These are phyloP conservation scores for Dascillus cervinus DNA, from an alignment of 2,888 invertebrate species.

Conservation along the genomic window DNA sequence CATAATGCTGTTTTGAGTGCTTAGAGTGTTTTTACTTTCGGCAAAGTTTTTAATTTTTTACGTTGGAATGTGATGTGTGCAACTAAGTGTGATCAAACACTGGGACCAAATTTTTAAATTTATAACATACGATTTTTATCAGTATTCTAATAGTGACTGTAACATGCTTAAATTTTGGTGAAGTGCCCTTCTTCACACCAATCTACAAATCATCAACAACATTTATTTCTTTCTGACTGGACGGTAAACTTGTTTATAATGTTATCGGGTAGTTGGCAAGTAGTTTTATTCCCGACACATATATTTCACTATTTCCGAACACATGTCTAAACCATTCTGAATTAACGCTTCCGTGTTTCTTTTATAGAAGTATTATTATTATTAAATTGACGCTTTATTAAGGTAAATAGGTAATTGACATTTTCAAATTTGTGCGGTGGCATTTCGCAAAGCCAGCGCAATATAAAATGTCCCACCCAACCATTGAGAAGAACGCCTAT, in stretches of 20 bases:
- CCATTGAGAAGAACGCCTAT: not conserved
- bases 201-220: constrained; percentile 7
- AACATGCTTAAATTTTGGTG: constrained; percentile 11
- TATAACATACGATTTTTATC: too few species aligned
- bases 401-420: constrained; percentile 2
- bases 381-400: constrained; percentile 1
- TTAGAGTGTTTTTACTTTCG: constrained; percentile 16
- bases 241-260: constrained; percentile 13
- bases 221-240: constrained; percentile 9
- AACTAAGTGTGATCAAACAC: constrained; percentile 8
- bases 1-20: constrained; percentile 24
- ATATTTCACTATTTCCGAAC: too few species aligned
- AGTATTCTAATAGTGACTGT: too few species aligned
- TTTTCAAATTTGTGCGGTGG: constrained; percentile 2
- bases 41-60: constrained; percentile 5
- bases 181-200: constrained; percentile 4
- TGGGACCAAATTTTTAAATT: constrained; percentile 9
- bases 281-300: too few species aligned
- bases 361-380: too few species aligned
- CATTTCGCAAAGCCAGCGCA: not conserved
- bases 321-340: too few species aligned
- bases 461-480: not conserved
- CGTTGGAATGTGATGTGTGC: constrained; percentile 12
- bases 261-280: constrained; percentile 1
- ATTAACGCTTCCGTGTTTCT: too few species aligned